Conservation (phyloP, 2,113 vertebrate genomes). For the Microtus montanus region DNA sequence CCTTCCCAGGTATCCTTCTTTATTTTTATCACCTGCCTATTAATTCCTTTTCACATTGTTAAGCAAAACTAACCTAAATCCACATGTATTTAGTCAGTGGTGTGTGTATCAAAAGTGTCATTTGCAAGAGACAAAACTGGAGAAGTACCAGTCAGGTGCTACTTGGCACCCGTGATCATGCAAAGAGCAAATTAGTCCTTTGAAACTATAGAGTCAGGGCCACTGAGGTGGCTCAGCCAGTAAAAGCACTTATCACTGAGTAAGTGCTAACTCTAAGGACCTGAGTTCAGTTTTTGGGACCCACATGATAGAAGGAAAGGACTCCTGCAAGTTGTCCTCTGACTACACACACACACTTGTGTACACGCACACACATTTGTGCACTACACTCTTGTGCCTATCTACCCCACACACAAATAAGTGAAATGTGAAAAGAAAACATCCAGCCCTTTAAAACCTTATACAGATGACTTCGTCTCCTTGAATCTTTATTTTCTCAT, state of each 20-base stretch:
- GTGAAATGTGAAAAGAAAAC: background rate
- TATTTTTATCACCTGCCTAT: background rate
- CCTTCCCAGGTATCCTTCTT: constrained; percentile 27
- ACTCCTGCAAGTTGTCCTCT: background rate
- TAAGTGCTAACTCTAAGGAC: no score
- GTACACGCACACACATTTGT: background rate
- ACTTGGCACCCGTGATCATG: background rate
- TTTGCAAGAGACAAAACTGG: background rate
- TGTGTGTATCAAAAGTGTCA: background rate
- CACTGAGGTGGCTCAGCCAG: background rate
- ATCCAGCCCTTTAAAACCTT: background rate
- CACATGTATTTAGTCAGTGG: constrained; percentile 12
- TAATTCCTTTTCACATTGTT: constrained; percentile 3
- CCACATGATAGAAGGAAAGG: background rate
- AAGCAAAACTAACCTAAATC: background rate
- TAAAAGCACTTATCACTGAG: background rate
- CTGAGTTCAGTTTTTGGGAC: background rate
- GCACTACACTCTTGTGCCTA: no score
- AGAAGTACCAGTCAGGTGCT: background rate
- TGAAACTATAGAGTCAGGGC: background rate
- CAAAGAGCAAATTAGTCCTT: background rate
- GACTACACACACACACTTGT: background rate
- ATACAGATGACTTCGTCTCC: background rate
- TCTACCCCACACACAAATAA: background rate
- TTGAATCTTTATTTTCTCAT: constrained; percentile 23